Evolutionary conservation across 2,888 invertebrate genomes (phyloP).

Genomic region (Troglohyphantes excavatus): DNA sequence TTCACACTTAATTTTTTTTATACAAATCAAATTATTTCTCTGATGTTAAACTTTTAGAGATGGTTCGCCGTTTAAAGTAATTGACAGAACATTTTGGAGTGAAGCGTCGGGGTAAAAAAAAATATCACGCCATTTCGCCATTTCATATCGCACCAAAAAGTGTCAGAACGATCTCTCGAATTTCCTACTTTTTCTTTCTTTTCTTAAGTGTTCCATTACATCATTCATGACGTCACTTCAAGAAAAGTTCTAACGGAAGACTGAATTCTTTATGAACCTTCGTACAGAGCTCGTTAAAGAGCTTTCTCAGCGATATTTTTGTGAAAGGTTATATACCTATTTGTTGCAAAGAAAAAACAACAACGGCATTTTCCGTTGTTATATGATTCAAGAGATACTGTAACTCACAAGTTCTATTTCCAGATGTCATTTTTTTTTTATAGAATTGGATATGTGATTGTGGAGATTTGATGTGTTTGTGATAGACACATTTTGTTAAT

Average conservation of each 20-base stretch:
- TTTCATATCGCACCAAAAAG: background rate
- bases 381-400: background rate
- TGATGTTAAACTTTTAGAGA: too few relatives aligned
- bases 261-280: slow-evolving; percentile 2
- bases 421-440: too few relatives aligned
- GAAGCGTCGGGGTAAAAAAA: background rate
- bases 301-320: slow-evolving; percentile 1
- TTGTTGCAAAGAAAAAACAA: background rate
- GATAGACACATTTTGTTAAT: too few relatives aligned
- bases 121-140: background rate
- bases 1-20: too few relatives aligned
- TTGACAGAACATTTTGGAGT: background rate
- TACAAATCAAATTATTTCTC: too few relatives aligned
- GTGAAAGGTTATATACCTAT: background rate
- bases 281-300: background rate
- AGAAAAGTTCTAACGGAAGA: background rate
- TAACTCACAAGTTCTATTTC: background rate
- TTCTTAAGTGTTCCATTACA: background rate
- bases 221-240: slow-evolving; percentile 1
- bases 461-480: too few relatives aligned
- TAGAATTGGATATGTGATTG: too few relatives aligned
- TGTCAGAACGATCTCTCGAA: background rate
- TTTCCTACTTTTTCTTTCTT: background rate
- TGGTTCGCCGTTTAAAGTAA: background rate
- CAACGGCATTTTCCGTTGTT: background rate